Base-by-base conservation (phyloP, 2,797 vertebrate genomes). In the Sebastes reedi region DNA sequence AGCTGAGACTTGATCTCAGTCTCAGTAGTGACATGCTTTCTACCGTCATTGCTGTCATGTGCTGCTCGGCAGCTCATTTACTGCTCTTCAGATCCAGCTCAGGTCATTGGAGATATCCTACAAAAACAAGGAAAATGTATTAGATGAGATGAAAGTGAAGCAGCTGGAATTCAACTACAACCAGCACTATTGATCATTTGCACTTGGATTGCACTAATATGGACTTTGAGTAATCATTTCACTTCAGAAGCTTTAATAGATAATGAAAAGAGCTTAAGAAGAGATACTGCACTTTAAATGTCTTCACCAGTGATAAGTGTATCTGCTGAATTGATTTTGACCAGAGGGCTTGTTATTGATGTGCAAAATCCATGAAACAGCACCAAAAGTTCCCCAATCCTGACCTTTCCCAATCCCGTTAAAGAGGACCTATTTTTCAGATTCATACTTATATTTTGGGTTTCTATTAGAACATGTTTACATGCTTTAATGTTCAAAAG, bases 1-100 rank as follows among this genome's bases (percentile, higher is more conserved):
- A 93, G 88, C 93, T 94, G 94, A 94, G 85, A 54, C 76, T 52
- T 58, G 16, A 71, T 32, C 46, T 58, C 4, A 20, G 14, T 12
- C 61, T 25, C 59, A 67, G 13, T 72, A 39, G 30, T 24, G 62
- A 72, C 60, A 69, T 14, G 29, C 64, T 75, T 50, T 27, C 52
- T 39, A 2, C 32, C 22, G 24, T 77, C 46, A 77, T 16, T 59
- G 16, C 54, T 1, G 69, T 93, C 91, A 92, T 68, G 70, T 87
- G 91, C 83, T 0, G 16, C 4, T 18, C 14, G 6, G 59, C 18
- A 20, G 46, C 46, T 61, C 5, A 77, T 72, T 69, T 3, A 18
- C 54, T n/a, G 22, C 22, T 50, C 55, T 75, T 36, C 58, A 68
- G 18, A 61, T 39, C 8, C 25, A 68, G 55, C 11, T 25, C 22